Evolutionary conservation across 2,888 invertebrate species (phyloP).

Genomic region (Hirtodrosophila cameraria): DNA sequence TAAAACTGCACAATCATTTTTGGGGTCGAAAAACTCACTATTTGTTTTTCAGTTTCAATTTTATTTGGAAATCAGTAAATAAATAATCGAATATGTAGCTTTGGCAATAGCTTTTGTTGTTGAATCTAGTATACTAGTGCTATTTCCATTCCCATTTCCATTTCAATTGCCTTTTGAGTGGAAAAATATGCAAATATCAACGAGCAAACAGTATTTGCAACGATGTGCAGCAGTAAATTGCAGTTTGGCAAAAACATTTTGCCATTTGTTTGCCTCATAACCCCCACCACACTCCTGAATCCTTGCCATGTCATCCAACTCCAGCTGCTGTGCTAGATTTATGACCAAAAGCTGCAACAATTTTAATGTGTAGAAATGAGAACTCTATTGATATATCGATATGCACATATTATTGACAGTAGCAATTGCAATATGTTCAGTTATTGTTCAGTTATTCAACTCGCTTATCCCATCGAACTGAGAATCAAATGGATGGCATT

Average conservation of each 20-base stretch:
- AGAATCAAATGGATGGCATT: not conserved
- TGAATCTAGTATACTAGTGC: slow-evolving; percentile 1
- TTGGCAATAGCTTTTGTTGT: slow-evolving; percentile 44
- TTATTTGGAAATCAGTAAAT: slow-evolving; percentile 55
- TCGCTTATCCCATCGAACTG: slow-evolving; percentile 25
- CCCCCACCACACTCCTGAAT: not conserved
- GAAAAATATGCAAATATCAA: slow-evolving; percentile 76
- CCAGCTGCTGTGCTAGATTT: slow-evolving; percentile 45
- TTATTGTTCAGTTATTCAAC: slow-evolving; percentile 38
- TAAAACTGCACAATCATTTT: slow-evolving; percentile 57
- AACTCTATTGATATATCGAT: slow-evolving; percentile 68
- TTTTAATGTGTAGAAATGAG: slow-evolving; percentile 76
- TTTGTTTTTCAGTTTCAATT: slow-evolving; percentile 23
- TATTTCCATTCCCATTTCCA: slow-evolving; percentile 61
- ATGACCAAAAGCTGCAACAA: slow-evolving; percentile 53
- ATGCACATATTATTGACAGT: slow-evolving; percentile 67
- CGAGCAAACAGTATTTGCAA: slow-evolving; percentile 35
- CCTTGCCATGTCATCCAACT: not conserved
- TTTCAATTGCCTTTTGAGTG: slow-evolving; percentile 73
- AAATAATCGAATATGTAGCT: slow-evolving; percentile 57
- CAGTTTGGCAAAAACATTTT: slow-evolving; percentile 76
- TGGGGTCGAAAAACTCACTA: too few species aligned
- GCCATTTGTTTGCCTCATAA: slow-evolving; percentile 53
- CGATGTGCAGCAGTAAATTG: slow-evolving; percentile 66
- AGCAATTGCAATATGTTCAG: slow-evolving; percentile 49